These are phyloP conservation scores for Galleria mellonella DNA, from an alignment of 1,140 invertebrate genomes.

Conservation along the genomic window DNA sequence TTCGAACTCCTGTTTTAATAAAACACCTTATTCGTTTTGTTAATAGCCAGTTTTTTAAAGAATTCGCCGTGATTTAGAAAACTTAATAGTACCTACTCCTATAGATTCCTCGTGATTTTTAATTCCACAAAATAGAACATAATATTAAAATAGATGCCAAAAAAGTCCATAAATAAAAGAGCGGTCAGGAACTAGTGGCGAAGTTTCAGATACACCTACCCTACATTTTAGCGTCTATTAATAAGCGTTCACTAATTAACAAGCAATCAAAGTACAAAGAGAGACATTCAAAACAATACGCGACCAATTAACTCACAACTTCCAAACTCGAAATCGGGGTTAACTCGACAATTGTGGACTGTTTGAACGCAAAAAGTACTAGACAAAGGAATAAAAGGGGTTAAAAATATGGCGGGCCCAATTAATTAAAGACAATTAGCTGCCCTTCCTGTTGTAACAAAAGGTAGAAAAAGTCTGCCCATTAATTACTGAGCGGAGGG, in stretches of 20 bases:
- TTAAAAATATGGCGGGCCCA: slow-evolving; percentile 12
- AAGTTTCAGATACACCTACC: slow-evolving; percentile 14
- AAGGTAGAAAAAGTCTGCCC: slow-evolving; percentile 18
- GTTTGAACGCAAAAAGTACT: slow-evolving; percentile 4
- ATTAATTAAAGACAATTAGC: slow-evolving; percentile 22
- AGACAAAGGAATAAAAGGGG: slow-evolving; percentile 13
- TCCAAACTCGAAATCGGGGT: not conserved
- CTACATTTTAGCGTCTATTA: slow-evolving; percentile 8
- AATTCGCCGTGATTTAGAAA: too few relatives aligned
- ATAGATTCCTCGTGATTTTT: too few relatives aligned
- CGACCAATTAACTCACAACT: slow-evolving; percentile 1
- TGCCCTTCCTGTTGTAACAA: slow-evolving; percentile 11
- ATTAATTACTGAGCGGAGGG: slow-evolving; percentile 11
- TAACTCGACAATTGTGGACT: not conserved
- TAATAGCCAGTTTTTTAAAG: too few relatives aligned
- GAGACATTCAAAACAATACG: not conserved
- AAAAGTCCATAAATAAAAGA: too few relatives aligned
- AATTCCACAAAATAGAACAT: too few relatives aligned
- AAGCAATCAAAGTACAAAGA: not conserved
- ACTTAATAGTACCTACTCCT: too few relatives aligned
- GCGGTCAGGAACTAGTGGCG: too few relatives aligned
- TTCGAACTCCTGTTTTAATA: too few relatives aligned
- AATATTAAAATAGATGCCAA: too few relatives aligned
- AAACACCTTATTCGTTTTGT: too few relatives aligned
- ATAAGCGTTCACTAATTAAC: slow-evolving; percentile 9